Conservation (phyloP, 2,113 vertebrate species). For the Callopanchax toddi region DNA sequence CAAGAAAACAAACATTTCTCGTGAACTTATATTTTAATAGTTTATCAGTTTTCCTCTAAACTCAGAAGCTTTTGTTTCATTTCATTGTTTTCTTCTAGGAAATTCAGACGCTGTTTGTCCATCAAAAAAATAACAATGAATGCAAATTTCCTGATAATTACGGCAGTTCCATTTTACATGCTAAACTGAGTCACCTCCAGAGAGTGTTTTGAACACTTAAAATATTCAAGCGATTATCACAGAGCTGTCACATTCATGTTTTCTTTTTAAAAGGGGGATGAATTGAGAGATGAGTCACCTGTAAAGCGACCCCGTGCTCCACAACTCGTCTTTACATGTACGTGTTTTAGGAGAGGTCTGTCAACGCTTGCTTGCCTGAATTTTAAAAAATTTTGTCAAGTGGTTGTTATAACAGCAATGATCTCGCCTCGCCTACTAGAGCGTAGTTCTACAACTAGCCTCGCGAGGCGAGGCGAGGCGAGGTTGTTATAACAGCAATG, state of each 20-base stretch:
- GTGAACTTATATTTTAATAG: neutral
- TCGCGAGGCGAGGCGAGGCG: too few relatives aligned
- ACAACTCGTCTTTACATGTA: neutral
- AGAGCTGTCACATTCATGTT: slow-evolving; percentile 9
- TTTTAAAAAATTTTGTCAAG: too few relatives aligned
- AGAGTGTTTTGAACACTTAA: slow-evolving; percentile 5
- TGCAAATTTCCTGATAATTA: neutral
- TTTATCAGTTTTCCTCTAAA: neutral
- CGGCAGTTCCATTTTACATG: neutral
- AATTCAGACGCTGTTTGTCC: neutral
- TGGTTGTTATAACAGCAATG: too few relatives aligned
- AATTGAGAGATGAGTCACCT: slow-evolving; percentile 11
- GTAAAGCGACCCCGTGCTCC: slow-evolving; percentile 3
- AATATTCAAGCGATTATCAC: slow-evolving; percentile 23
- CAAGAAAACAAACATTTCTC: too few relatives aligned
- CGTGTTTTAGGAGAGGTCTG: too few relatives aligned
- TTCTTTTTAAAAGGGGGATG: neutral
- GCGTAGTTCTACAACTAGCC: too few relatives aligned
- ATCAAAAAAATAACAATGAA: neutral
- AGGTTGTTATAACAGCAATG: too few relatives aligned
- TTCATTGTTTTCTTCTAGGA: neutral
- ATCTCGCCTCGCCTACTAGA: too few relatives aligned
- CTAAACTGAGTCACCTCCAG: slow-evolving; percentile 1
- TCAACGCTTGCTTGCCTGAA: too few relatives aligned
- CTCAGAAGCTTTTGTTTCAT: too few relatives aligned